Evolutionary conservation across 2,797 vertebrate species (phyloP), one percentile per base, ranked within the genome.

Genomic region (Gambelia wislizenii): DNA sequence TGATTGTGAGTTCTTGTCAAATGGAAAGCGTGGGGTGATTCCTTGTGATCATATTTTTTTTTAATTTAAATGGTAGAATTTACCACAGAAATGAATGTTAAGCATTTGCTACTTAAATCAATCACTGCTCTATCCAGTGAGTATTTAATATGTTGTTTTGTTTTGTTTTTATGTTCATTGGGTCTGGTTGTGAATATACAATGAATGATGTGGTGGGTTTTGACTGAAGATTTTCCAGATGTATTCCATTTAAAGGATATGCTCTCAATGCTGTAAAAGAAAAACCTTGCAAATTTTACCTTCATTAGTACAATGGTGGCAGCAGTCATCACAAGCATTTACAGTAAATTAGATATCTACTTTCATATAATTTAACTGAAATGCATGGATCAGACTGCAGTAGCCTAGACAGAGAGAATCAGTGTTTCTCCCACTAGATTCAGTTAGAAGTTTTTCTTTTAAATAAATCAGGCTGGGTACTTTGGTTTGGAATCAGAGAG

Each of bases 71-170:
- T 88, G 76, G 39, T 89, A 61, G 87, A 90, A 95, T 94, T 92
- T 93, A 77, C 91, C 93, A 93, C 92, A 87, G 80, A 52, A 91
- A 90, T 89, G 89, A 91, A 92, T 70, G 0, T 6, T n/a, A 94
- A 86, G 78, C 77, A 89, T n/a, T 0, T 61, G 20, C n/a, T 86
- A 87, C 90, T 91, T 93, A 86, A 93, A 86, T 90, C 78, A 94
- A 81, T 89, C 88, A 90, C 75, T 88, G 72, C 64, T 39, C 86
- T 89, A 90, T 91, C 79, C 85, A 90, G 92, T 89, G 92, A 87
- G 92, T 93, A 84, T 90, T 96, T 95, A 93, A 92, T 95, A 93
- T 93, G 91, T 95, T n/a, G n/a, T n/a, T n/a, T n/a, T n/a, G n/a
- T 94, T 91, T 89, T 88, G 88, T 92, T 30, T 90, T 91, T 52